These are phyloP conservation scores for Autographa gamma DNA, from an alignment of 2,888 invertebrate species.

Conservation along the genomic window DNA sequence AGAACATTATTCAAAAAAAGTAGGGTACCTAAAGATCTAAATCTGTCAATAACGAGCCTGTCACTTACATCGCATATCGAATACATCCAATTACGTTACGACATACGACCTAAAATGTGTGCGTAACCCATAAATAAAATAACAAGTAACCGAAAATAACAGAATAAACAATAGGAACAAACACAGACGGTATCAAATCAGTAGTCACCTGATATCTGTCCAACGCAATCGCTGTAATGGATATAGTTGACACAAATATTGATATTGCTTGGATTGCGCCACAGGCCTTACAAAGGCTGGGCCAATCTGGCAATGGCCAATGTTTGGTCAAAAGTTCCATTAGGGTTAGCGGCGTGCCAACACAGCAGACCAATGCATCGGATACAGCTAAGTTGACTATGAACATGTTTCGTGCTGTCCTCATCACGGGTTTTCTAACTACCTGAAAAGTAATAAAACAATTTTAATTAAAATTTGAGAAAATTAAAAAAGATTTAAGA, in stretches of 20 bases:
- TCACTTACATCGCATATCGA: neutral
- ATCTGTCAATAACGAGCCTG: neutral
- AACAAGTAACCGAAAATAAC: constrained; percentile 14
- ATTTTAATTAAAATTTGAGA: neutral
- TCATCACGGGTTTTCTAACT: constrained; percentile 95
- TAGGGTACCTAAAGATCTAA: neutral
- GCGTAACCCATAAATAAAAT: constrained; percentile 1
- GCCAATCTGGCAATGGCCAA: constrained; percentile 95
- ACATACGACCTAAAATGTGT: constrained; percentile 6
- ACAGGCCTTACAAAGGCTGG: constrained; percentile 94
- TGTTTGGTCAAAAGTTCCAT: constrained; percentile 95
- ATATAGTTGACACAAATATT: constrained; percentile 97
- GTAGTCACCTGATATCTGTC: constrained; percentile 93
- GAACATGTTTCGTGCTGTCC: constrained; percentile 97
- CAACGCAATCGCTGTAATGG: constrained; percentile 96
- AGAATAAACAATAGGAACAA: constrained; percentile 10
- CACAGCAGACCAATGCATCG: constrained; percentile 95
- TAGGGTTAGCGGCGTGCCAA: constrained; percentile 96
- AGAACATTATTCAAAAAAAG: neutral
- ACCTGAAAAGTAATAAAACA: constrained; percentile 85
- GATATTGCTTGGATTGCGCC: constrained; percentile 96
- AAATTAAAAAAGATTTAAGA: no score
- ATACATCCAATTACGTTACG: neutral
- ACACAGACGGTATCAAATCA: constrained; percentile 27
- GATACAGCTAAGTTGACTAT: constrained; percentile 96